Evolutionary conservation across 2,888 invertebrate species (phyloP).

Genomic region (Morpho deidamia): DNA sequence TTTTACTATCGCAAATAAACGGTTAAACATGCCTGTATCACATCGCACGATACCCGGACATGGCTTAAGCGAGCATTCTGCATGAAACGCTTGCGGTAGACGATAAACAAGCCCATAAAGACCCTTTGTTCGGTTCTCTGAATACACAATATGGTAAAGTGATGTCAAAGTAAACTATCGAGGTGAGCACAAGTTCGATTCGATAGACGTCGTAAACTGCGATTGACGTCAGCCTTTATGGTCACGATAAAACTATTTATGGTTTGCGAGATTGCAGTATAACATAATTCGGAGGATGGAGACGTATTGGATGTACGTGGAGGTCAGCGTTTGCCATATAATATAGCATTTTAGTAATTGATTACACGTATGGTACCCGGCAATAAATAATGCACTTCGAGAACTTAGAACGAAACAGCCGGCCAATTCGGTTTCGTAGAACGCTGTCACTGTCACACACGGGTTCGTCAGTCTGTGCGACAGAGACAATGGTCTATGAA

Average conservation of each 20-base stretch:
- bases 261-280: constrained; percentile 10
- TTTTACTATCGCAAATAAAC: no score
- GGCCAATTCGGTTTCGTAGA: no score
- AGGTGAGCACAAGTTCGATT: constrained; percentile 23
- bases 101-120: constrained; percentile 53
- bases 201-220: constrained; percentile 28
- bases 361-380: no score
- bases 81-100: constrained; percentile 41
- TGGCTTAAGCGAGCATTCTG: constrained; percentile 35
- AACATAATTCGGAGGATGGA: background rate
- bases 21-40: no score
- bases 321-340: no score
- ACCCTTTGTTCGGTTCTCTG: constrained; percentile 44
- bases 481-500: no score
- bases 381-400: no score
- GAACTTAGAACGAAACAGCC: no score
- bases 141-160: constrained; percentile 41
- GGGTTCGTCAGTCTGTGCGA: no score
- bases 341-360: no score
- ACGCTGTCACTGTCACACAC: no score
- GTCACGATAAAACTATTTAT: constrained; percentile 25
- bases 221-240: constrained; percentile 25
- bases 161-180: constrained; percentile 29
- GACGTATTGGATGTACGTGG: no score
- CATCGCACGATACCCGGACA: constrained; percentile 6